These are phyloP conservation scores for Brachionus manjavacas DNA, from an alignment of 1,140 invertebrate genomes.

Conservation along the genomic window DNA sequence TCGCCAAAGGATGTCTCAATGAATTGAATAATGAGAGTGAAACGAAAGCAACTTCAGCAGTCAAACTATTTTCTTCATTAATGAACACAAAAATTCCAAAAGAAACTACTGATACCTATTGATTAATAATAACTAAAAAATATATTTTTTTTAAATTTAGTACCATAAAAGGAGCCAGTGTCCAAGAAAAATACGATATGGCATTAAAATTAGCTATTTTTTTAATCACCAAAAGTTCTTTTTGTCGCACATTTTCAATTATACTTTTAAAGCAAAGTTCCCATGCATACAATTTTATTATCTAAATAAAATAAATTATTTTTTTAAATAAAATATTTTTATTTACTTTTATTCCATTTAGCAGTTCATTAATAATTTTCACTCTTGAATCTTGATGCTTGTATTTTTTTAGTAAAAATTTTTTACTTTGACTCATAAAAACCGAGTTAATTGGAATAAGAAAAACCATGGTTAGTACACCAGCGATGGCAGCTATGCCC, in stretches of 20 bases:
- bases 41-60: conserved; percentile 69
- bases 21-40: conserved; percentile 96
- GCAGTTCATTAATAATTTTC: conserved; percentile 57
- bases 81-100: conserved; percentile 58
- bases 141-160: conserved; percentile 9
- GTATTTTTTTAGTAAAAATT: conserved; percentile 60
- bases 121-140: background rate
- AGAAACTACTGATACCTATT: conserved; percentile 46
- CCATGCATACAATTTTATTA: conserved; percentile 55
- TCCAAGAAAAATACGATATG: conserved; percentile 85
- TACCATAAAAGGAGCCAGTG: conserved; percentile 81
- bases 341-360: conserved; percentile 58
- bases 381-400: conserved; percentile 62
- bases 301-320: background rate
- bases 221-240: conserved; percentile 58
- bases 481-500: conserved; percentile 56
- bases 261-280: conserved; percentile 58
- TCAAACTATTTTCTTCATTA: conserved; percentile 46
- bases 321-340: background rate
- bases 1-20: conserved; percentile 75
- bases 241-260: conserved; percentile 50
- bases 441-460: conserved; percentile 70
- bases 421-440: conserved; percentile 71
- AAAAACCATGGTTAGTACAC: conserved; percentile 56
- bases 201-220: conserved; percentile 59